Evolutionary conservation across 2,888 invertebrate genomes (phyloP).

Genomic region (Elysia crispata): DNA sequence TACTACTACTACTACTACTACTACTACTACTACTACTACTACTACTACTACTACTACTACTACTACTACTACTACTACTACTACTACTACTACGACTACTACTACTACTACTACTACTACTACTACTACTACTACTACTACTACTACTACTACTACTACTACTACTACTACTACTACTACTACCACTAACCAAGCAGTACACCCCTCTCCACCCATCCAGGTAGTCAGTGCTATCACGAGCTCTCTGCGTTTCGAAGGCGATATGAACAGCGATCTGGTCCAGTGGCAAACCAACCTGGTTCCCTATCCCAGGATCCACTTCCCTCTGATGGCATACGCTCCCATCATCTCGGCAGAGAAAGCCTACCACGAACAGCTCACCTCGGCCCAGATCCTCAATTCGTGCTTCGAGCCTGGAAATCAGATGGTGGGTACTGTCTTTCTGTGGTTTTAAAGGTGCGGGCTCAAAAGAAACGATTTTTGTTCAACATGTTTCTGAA

Average conservation of each 20-base stretch:
- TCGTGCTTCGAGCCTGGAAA: conserved; percentile 50
- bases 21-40: conserved; percentile 25
- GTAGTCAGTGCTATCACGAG: conserved; percentile 50
- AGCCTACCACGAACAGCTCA: conserved; percentile 52
- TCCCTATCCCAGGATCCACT: conserved; percentile 51
- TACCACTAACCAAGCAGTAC: not conserved
- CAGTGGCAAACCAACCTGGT: conserved; percentile 51
- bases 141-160: conserved; percentile 22
- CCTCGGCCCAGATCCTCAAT: conserved; percentile 47
- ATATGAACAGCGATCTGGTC: conserved; percentile 45
- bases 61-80: not conserved
- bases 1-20: conserved; percentile 39
- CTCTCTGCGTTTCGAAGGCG: conserved; percentile 49
- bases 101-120: no score
- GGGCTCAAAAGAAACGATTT: no score
- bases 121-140: not conserved
- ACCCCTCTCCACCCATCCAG: conserved; percentile 4
- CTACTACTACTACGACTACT: no score
- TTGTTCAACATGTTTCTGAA: no score
- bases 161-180: conserved; percentile 21
- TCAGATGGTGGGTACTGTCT: conserved; percentile 44
- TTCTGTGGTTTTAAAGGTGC: no score
- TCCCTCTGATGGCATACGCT: conserved; percentile 44
- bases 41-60: conserved; percentile 20
- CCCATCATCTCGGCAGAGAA: conserved; percentile 49